phyloP scores from a whole-genome alignment of 2,888 invertebrate species.

The Scaptomyza tumidula region DNA sequence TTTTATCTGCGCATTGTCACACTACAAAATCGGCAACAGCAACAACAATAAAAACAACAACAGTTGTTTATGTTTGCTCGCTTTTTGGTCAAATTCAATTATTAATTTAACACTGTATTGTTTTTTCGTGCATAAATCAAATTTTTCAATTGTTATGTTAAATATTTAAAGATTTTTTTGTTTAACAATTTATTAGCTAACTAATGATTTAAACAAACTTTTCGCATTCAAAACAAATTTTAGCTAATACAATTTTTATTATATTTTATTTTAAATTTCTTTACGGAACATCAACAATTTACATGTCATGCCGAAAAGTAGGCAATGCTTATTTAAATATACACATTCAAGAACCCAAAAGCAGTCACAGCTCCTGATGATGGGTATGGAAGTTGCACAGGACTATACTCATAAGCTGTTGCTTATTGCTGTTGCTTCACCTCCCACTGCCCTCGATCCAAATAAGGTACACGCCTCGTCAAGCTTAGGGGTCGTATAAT shows the following conservation, averaged over 20 bases:
- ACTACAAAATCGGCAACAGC: slow-evolving; percentile 45
- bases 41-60: slow-evolving; percentile 32
- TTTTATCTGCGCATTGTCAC: slow-evolving; percentile 71
- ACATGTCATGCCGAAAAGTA: not conserved
- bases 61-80: slow-evolving; percentile 20
- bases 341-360: not conserved
- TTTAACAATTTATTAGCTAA: slow-evolving; percentile 1
- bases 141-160: slow-evolving; percentile 19
- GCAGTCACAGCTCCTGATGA: not conserved
- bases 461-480: not conserved
- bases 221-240: no score
- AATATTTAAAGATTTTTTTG: slow-evolving; percentile 13
- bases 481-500: slow-evolving; percentile 63
- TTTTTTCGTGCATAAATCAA: slow-evolving; percentile 50
- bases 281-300: not conserved
- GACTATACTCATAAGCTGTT: not conserved
- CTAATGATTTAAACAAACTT: no score
- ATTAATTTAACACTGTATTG: slow-evolving; percentile 43
- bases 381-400: not conserved
- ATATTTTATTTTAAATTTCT: not conserved
- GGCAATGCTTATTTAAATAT: slow-evolving; percentile 30
- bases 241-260: no score
- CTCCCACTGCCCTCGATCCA: not conserved
- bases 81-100: slow-evolving; percentile 34
- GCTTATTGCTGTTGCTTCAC: no score